Evolutionary conservation across 2,888 invertebrate genomes (phyloP), one percentile per base, ranked within the genome.

Genomic region (Andrena hattorfiana): DNA sequence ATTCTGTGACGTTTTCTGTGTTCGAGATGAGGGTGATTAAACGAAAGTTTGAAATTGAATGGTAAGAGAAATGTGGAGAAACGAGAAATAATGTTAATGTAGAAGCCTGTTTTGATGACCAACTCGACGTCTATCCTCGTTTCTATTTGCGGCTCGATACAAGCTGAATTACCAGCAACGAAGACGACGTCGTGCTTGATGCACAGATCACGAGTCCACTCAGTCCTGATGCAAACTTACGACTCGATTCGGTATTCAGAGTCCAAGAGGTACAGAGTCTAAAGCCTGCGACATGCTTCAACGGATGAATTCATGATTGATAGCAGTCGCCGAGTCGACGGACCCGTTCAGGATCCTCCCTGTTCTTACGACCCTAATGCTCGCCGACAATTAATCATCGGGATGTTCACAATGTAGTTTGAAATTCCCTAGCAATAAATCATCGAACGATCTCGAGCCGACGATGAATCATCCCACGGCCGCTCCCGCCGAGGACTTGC

Each of bases 371-470:
- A 51, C 35, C 66, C 51, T 51, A 35, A 72, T 72, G 72, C 63
- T n/a, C n/a, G 20, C 8, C 28, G 67, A 68, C 75, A 68, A 75
- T 75, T 75, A 75, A 75, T 75, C 68, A 75, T 74, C 66, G 59
- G 48, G 66, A 67, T 59, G 66, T 67, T 66, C 64, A 54, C 72
- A 63, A 66, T 56, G 74, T 70, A 70, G 60, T 70, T 70, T 59
- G 70, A 70, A 60, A 70, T 70, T 70, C 70, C 48, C 48, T 28
- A n/a, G 60, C 30, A 28, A 74, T 74, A 74, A 74, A 74, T 74
- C 66, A 74, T 59, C 30, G 64, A 56, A 49, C 66, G 74, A 66
- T 62, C 51, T 32, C 42, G 26, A 13, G 8, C 10, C 49, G 28
- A 56, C 42, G n/a, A 73, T 74, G 66, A 56, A 66, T 67, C 66